These are phyloP conservation scores for Drosophila pectinifera DNA, from an alignment of 1,140 invertebrate species.

Conservation along the genomic window DNA sequence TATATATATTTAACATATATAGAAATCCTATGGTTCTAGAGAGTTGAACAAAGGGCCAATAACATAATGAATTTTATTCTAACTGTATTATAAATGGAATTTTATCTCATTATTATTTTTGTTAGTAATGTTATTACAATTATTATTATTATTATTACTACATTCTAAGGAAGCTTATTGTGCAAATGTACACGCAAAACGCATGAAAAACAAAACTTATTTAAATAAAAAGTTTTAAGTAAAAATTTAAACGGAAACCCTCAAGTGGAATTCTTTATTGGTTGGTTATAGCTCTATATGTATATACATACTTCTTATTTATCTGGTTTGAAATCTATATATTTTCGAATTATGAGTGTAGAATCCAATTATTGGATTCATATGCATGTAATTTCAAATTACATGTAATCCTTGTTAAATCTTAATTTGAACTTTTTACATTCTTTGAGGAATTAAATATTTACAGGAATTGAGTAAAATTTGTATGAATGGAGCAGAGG, in stretches of 20 bases:
- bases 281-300: too few species aligned
- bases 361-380: too few species aligned
- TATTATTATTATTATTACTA: conserved; percentile 72
- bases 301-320: too few species aligned
- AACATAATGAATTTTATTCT: conserved; percentile 80
- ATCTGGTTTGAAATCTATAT: too few species aligned
- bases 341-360: too few species aligned
- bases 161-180: conserved; percentile 76
- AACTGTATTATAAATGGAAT: conserved; percentile 72
- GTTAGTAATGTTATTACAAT: conserved; percentile 82
- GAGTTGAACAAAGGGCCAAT: conserved; percentile 62
- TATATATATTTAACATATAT: conserved; percentile 41
- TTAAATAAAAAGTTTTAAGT: conserved; percentile 74
- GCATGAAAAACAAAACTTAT: conserved; percentile 73
- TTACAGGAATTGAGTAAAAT: too few species aligned
- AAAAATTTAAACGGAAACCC: conserved; percentile 35
- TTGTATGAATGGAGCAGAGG: too few species aligned
- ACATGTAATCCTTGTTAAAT: too few species aligned
- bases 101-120: conserved; percentile 75
- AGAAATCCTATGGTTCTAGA: conserved; percentile 59
- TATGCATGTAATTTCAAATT: too few species aligned
- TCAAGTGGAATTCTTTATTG: too few species aligned
- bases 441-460: too few species aligned
- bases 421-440: too few species aligned
- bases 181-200: conserved; percentile 82